Evolutionary conservation across 2,888 invertebrate genomes (phyloP).

Genomic region (Erebia aethiops): DNA sequence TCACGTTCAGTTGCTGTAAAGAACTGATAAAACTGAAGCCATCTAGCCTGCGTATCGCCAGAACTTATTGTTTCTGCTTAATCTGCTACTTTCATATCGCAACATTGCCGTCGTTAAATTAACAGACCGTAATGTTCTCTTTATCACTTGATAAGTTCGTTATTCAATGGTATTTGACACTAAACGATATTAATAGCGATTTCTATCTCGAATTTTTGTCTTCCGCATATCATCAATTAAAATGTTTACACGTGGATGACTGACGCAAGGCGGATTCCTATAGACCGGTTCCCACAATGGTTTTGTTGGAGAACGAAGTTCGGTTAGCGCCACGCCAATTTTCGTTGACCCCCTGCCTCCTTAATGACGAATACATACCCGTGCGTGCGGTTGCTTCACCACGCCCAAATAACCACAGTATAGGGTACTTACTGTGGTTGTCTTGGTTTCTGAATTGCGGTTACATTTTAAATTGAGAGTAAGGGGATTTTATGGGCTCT

Average conservation of each 20-base stretch:
- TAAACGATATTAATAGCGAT: constrained; percentile 58
- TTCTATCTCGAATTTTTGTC: constrained; percentile 65
- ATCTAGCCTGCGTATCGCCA: too few species aligned
- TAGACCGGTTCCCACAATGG: constrained; percentile 72
- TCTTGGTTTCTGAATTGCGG: constrained; percentile 16
- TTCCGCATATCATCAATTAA: constrained; percentile 80
- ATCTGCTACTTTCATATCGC: too few species aligned
- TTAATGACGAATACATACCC: constrained; percentile 30
- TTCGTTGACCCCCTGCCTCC: constrained; percentile 55
- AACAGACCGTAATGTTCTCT: not conserved
- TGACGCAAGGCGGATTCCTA: constrained; percentile 74
- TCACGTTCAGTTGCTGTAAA: too few species aligned
- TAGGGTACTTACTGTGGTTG: constrained; percentile 19
- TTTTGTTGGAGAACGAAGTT: constrained; percentile 69
- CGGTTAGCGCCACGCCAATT: constrained; percentile 66
- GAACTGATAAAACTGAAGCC: too few species aligned
- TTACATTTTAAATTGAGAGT: constrained; percentile 1
- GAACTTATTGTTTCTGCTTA: too few species aligned
- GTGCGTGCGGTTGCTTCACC: constrained; percentile 30
- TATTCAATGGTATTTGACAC: constrained; percentile 46
- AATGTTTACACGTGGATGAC: constrained; percentile 77
- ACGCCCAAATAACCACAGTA: constrained; percentile 33
- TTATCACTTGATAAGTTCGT: constrained; percentile 13
- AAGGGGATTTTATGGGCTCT: not conserved
- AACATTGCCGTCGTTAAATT: too few species aligned